A percentile compares a stretch with the other conserved stretches of the same genome.
Evolutionary conservation across 2,888 invertebrate species (phyloP).

Genomic region (Myopa tessellatipennis): DNA sequence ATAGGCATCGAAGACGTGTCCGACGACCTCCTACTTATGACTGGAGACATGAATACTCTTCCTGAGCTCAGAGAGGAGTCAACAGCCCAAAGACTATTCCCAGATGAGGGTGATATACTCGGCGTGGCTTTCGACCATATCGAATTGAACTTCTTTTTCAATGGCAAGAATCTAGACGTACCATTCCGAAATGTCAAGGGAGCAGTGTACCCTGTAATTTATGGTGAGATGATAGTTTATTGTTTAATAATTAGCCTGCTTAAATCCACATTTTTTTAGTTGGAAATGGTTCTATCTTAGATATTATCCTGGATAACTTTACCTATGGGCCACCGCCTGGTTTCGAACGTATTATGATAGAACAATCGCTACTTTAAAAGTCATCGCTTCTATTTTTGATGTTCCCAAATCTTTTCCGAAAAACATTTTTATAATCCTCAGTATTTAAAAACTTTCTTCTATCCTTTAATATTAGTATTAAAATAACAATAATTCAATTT

Average conservation of each 20-base stretch:
- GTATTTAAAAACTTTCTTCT: neutral
- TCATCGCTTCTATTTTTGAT: neutral
- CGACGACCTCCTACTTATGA: slow-evolving; percentile 62
- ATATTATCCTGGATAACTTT: slow-evolving; percentile 92
- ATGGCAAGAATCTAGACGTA: slow-evolving; percentile 87
- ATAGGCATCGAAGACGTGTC: slow-evolving; percentile 67
- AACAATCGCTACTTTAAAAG: slow-evolving; percentile 92
- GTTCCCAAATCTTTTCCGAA: neutral
- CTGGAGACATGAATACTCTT: slow-evolving; percentile 57
- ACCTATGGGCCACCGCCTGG: slow-evolving; percentile 85
- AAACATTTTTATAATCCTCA: slow-evolving; percentile 5
- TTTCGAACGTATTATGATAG: slow-evolving; percentile 95
- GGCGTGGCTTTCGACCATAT: slow-evolving; percentile 97
- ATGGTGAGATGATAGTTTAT: slow-evolving; percentile 74
- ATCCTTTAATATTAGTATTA: neutral
- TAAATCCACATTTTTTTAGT: slow-evolving; percentile 71
- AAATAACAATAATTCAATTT: neutral
- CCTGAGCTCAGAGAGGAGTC: slow-evolving; percentile 39
- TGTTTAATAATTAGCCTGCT: no score
- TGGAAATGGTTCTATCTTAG: slow-evolving; percentile 97
- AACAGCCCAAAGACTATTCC: slow-evolving; percentile 67
- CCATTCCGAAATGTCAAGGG: slow-evolving; percentile 90
- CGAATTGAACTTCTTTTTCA: slow-evolving; percentile 93
- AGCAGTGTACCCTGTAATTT: slow-evolving; percentile 90
- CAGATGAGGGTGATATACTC: slow-evolving; percentile 86